phyloP scores from a whole-genome alignment of 1,140 invertebrate species.

The Steinernema feltiae region DNA sequence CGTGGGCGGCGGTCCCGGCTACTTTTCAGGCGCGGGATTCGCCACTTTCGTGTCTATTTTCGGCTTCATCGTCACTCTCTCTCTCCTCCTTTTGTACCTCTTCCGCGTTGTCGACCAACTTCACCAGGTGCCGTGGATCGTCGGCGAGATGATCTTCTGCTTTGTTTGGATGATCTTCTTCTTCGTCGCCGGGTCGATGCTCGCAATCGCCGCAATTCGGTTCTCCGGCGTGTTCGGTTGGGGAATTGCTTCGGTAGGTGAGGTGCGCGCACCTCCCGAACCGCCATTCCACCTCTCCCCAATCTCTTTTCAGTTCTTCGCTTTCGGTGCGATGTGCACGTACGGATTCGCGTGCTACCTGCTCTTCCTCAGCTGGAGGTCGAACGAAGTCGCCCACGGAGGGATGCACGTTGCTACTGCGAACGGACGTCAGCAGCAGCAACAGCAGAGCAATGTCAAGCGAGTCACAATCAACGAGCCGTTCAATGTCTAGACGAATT shows the following conservation, averaged over 20 bases:
- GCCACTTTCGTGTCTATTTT: constrained; percentile 55
- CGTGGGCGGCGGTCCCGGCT: constrained; percentile 50
- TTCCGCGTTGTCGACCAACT: constrained; percentile 52
- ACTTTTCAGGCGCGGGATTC: constrained; percentile 53
- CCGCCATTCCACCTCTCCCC: not conserved
- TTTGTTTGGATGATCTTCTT: constrained; percentile 58
- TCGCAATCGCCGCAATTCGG: constrained; percentile 49
- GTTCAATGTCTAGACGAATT: not conserved
- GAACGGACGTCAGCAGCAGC: not conserved
- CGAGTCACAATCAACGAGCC: not conserved
- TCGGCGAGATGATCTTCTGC: constrained; percentile 44
- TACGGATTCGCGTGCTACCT: constrained; percentile 53
- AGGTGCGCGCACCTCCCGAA: not conserved
- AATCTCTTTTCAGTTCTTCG: constrained; percentile 56
- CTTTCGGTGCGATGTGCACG: constrained; percentile 52
- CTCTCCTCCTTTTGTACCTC: constrained; percentile 50
- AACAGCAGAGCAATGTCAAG: not conserved
- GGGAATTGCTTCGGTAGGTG: constrained; percentile 52
- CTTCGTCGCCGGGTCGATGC: constrained; percentile 53
- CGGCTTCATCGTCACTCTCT: constrained; percentile 51
- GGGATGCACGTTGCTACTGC: constrained; percentile 14
- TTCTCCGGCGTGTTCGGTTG: constrained; percentile 38
- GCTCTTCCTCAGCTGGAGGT: constrained; percentile 53
- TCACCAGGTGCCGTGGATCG: constrained; percentile 55
- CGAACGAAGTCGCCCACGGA: constrained; percentile 39